Conservation (phyloP, 1,140 invertebrate species). For the Euglossa dilemma region DNA sequence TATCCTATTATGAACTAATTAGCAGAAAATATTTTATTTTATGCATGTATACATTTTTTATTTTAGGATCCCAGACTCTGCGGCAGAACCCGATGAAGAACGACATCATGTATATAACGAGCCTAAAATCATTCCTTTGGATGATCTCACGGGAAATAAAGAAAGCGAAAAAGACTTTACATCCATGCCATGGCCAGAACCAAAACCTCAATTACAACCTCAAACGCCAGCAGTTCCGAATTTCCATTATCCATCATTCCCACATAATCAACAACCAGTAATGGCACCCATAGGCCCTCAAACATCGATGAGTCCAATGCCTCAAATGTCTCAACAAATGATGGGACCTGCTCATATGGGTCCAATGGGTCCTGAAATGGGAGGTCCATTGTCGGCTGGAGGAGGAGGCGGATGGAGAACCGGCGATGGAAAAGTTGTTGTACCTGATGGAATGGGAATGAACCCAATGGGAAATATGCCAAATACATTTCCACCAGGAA, state of each 20-base stretch:
- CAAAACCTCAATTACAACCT: constrained; percentile 84
- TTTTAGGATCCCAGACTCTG: constrained; percentile 90
- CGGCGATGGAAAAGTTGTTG: constrained; percentile 82
- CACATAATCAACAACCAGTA: constrained; percentile 67
- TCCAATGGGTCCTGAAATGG: constrained; percentile 66
- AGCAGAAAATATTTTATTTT: constrained; percentile 1
- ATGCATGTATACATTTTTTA: constrained; percentile 43
- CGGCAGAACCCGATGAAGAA: constrained; percentile 93
- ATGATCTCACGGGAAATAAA: constrained; percentile 91
- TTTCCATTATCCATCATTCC: constrained; percentile 78
- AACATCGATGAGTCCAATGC: constrained; percentile 76
- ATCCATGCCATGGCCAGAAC: constrained; percentile 90
- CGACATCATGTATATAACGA: constrained; percentile 87
- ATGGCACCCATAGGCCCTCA: constrained; percentile 68
- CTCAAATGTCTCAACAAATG: constrained; percentile 70
- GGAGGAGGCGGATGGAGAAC: constrained; percentile 80
- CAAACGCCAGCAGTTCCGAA: constrained; percentile 67
- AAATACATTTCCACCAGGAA: constrained; percentile 70
- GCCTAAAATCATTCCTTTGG: constrained; percentile 92
- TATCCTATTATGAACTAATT: background rate
- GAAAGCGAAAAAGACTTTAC: constrained; percentile 91
- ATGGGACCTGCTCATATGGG: constrained; percentile 69
- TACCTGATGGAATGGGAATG: constrained; percentile 76
- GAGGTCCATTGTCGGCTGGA: constrained; percentile 49
- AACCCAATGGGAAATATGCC: constrained; percentile 74